These are phyloP conservation scores for Montipora sp. DNA, from an alignment of 64 coral and sea anemone genomes.

Conservation along the genomic window DNA sequence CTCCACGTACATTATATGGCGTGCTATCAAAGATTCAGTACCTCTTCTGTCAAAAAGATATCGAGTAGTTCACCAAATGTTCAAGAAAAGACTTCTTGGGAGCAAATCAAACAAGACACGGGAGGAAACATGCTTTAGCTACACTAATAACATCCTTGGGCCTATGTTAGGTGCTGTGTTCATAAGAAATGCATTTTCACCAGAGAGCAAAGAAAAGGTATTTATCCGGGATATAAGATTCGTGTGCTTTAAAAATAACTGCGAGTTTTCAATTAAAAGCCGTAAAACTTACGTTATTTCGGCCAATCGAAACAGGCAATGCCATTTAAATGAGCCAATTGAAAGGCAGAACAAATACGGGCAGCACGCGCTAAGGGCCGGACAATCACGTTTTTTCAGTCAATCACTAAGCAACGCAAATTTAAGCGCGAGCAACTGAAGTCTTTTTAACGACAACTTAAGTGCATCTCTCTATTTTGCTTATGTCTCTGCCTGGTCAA, in stretches of 20 bases:
- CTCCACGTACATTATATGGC: constrained; percentile 97
- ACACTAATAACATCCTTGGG: constrained; percentile 88
- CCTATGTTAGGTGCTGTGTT: constrained; percentile 86
- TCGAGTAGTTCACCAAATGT: constrained; percentile 56
- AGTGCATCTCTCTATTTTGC: not conserved
- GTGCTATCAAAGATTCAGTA: constrained; percentile 84
- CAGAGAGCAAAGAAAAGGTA: constrained; percentile 99
- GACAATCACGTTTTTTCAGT: not conserved
- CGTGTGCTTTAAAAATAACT: too few relatives aligned
- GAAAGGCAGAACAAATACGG: too few relatives aligned
- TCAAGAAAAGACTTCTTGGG: constrained; percentile 74
- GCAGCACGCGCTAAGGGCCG: too few relatives aligned
- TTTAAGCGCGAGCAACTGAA: too few relatives aligned
- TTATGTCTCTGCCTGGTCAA: not conserved
- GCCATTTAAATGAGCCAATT: too few relatives aligned
- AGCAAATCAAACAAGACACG: constrained; percentile 74
- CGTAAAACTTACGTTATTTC: too few relatives aligned
- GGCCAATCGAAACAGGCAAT: too few relatives aligned
- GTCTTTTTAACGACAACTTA: not conserved
- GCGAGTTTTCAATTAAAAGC: too few relatives aligned
- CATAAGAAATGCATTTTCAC: constrained; percentile 83
- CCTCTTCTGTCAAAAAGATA: constrained; percentile 79
- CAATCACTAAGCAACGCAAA: too few relatives aligned
- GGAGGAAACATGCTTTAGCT: constrained; percentile 88
- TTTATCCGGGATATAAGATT: not conserved